Base-by-base conservation (phyloP, 2,888 invertebrate genomes). In the Amorpha juglandis region DNA sequence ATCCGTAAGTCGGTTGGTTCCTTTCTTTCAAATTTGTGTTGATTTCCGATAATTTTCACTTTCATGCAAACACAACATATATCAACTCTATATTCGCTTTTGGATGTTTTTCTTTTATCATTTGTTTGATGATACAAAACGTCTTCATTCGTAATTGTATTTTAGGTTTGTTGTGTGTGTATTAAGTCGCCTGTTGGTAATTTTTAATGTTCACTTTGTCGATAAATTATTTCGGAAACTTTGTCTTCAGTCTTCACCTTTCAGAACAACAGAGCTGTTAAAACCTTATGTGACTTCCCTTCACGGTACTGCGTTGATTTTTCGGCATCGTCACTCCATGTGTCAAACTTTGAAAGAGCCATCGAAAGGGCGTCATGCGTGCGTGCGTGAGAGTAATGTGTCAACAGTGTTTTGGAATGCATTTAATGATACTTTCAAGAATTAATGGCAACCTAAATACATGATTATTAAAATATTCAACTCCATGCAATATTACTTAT, bases 271-370 rank as follows among this genome's bases (percentile, higher is more conserved):
- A 33, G 21, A 45, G 64, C 53, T 64, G 33, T 64, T 33, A 45
- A 64, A 64, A 33, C 53, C 53, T 45, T 64, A 47, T 42, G 33
- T 16, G 53, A 53, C 45, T 33, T 64, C 27, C 47, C 2, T 33
- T 45, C 33, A 35, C 47, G 64, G 16, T 45, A 64, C 19, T 52
- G 16, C 53, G n/a, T 7, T 21, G 38, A 63, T 42, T 42, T 38
- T 16, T 14, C 12, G 53, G 45, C 47, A 8, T n/a, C 21, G 21
- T 52, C 50, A 53, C 19, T 12, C 42, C 33, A 33, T 38, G n/a
- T 47, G 16, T 42, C 47, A 14, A 64, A 45, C 45, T 64, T 53
- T 64, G 45, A 47, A 52, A 42, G 42, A 45, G 42, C 27, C 58
- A 12, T 38, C 35, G 7, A 38, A 35, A 19, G 42, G 12, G 6